These are phyloP conservation scores for Upupa epops DNA, from an alignment of 2,113 vertebrate genomes.

Conservation along the genomic window DNA sequence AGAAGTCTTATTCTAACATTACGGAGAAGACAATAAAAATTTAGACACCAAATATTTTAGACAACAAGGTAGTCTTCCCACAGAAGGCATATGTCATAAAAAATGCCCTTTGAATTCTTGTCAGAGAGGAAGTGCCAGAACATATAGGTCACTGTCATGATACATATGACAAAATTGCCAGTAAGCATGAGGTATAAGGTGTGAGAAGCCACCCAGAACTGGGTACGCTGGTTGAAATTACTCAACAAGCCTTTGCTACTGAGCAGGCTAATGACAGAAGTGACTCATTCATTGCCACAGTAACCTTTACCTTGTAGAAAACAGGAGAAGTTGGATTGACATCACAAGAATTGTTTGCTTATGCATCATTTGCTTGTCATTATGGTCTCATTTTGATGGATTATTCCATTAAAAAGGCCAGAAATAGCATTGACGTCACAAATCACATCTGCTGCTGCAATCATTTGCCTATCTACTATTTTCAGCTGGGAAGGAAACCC, in stretches of 20 bases:
- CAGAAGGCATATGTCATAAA: neutral
- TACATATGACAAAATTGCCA: neutral
- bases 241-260: neutral
- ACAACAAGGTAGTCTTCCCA: neutral
- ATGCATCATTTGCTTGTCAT: slow-evolving; percentile 16
- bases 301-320: neutral
- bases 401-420: slow-evolving; percentile 42
- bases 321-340: neutral
- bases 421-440: slow-evolving; percentile 43
- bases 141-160: neutral
- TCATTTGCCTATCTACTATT: neutral
- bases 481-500: neutral
- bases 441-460: slow-evolving; percentile 38
- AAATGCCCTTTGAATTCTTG: neutral
- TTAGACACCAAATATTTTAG: no score
- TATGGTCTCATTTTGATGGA: slow-evolving; percentile 1
- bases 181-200: neutral
- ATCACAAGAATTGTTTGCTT: slow-evolving; percentile 29
- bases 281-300: neutral
- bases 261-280: neutral
- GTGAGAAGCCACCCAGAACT: neutral
- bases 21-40: no score
- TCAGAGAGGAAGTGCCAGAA: neutral
- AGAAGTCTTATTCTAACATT: neutral
- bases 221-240: neutral